These are phyloP conservation scores for Phenganax stokvisi DNA, from an alignment of 92 coral and sea anemone species.

Conservation along the genomic window DNA sequence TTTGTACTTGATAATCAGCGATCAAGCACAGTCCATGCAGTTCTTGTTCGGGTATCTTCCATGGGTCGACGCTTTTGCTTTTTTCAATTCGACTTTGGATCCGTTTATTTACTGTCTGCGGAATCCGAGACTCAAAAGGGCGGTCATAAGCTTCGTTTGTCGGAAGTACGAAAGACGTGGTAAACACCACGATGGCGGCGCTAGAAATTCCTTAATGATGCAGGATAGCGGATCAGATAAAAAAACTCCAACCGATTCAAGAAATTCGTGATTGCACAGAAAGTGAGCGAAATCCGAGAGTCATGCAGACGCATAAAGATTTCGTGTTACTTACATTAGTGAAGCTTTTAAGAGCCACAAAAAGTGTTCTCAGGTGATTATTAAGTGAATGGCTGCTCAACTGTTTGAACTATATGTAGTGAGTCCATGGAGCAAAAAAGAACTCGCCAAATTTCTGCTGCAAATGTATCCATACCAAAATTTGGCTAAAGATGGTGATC, in stretches of 20 bases:
- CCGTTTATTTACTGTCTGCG: constrained; percentile 14
- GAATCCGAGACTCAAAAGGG: constrained; percentile 6
- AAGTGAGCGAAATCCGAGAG: no score
- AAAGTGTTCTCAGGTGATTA: no score
- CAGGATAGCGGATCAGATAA: constrained; percentile 15
- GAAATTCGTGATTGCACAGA: not conserved
- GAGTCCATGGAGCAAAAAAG: no score
- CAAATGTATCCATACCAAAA: no score
- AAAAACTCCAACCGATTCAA: constrained; percentile 10
- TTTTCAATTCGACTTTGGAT: constrained; percentile 29
- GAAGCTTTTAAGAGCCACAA: no score
- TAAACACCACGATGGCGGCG: not conserved
- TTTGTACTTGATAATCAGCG: constrained; percentile 14
- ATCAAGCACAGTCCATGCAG: constrained; percentile 8
- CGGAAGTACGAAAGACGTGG: not conserved
- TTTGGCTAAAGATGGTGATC: no score
- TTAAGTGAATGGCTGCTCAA: no score
- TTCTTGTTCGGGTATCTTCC: constrained; percentile 31
- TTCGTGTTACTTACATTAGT: no score
- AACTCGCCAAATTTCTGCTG: no score
- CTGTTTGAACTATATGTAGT: no score
- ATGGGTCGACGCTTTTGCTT: constrained; percentile 35
- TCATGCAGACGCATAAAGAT: no score
- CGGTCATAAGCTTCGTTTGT: constrained; percentile 7
- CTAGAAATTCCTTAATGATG: constrained; percentile 3